Conservation (phyloP, 53 echinoderm and acorn worm genomes). For the Antedon mediterranea region DNA sequence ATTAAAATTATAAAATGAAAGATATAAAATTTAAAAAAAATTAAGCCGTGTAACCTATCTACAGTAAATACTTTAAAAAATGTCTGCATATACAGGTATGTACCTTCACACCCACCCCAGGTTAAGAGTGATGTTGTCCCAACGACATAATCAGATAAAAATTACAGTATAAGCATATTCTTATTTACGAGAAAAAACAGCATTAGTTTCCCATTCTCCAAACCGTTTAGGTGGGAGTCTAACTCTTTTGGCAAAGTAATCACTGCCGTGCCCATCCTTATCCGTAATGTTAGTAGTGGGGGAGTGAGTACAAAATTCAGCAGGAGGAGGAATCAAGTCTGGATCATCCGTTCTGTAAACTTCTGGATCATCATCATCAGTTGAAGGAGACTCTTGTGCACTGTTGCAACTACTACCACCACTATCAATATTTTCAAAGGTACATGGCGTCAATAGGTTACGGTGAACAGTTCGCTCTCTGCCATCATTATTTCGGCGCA, state of each 20-base stretch:
- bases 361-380: not conserved
- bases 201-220: not conserved
- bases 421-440: not conserved
- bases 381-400: too few species aligned
- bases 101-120: too few species aligned
- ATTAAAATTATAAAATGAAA: not conserved
- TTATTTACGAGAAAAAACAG: not conserved
- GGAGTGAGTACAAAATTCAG: not conserved
- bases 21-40: not conserved
- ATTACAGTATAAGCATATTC: not conserved
- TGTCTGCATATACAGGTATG: too few species aligned
- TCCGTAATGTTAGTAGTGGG: not conserved
- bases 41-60: too few species aligned
- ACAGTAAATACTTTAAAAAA: too few species aligned
- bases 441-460: not conserved
- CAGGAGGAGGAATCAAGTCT: not conserved
- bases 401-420: too few species aligned
- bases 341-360: not conserved
- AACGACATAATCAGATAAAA: not conserved
- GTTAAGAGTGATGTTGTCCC: not conserved
- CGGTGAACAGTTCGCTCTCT: not conserved
- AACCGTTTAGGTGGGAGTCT: conserved; percentile 3
- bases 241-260: not conserved
- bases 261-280: not conserved
- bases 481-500: not conserved